Evolutionary conservation across 2,113 vertebrate species (phyloP), one percentile per base, ranked within the genome.

Genomic region (Brachyhypopomus occidentalis): DNA sequence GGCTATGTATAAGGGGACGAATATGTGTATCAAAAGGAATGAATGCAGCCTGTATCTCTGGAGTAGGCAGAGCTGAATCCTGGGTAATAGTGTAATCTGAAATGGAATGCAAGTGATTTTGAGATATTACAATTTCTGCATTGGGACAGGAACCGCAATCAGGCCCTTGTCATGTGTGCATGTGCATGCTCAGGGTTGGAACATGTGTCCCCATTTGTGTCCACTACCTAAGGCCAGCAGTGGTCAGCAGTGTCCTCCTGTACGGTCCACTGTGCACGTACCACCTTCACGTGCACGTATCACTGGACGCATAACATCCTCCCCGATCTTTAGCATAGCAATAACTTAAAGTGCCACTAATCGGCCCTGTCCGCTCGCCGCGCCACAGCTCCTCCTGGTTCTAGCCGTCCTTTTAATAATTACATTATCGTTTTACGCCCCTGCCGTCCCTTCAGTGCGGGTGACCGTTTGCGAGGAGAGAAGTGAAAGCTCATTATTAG

Each of bases 401-500:
- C 92, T 95, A 94, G 96, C 95, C 96, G 94, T 98, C 96, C 96
- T 98, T 98, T 96, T 99, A 98, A 98, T 98, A 98, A 98, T 98
- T 98, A 97, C 95, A 97, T 98, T 98, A 99, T 97, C 95, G 97
- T 97, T 97, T 98, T 97, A 97, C 94, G 92, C 93, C 90, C 63
- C 90, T 56, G 72, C 83, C 90, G 88, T 92, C 95, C 93, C 93
- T 95, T 94, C 94, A 93, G 91, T 95, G 96, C 96, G 95, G 90
- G 87, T 93, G 95, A 94, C 93, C 95, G 95, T 96, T 97, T 96
- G 95, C 95, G 95, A 96, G 96, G 96, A 52, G 45, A 5, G 45
- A 97, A 98, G 96, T 96, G 96, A 98, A 98, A 98, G 96, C 97
- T 99, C 97, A 99, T 99, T 97, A 99, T 98, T 97, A 95, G 95